Conservation (phyloP, 1,140 invertebrate genomes). For the Aphis gossypii region DNA sequence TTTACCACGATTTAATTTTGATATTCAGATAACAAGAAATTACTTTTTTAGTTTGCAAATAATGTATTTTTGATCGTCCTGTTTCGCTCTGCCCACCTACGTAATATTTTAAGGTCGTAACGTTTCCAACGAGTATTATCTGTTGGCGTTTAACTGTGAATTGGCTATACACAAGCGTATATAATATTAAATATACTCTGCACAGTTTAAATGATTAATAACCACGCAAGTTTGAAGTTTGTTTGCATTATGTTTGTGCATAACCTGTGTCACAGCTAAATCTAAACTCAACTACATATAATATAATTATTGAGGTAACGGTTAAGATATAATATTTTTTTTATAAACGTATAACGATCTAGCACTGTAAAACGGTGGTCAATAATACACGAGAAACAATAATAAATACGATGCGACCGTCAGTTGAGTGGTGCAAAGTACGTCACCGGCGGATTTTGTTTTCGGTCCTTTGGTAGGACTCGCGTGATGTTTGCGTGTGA, state of each 20-base stretch:
- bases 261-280: neutral
- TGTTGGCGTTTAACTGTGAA: slow-evolving; percentile 27
- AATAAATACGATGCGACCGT: neutral
- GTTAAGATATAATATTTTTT: slow-evolving; percentile 26
- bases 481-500: slow-evolving; percentile 58
- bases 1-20: neutral
- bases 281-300: slow-evolving; percentile 30
- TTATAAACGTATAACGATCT: slow-evolving; percentile 1
- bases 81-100: neutral
- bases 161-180: neutral
- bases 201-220: neutral
- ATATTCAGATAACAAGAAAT: neutral
- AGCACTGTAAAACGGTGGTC: neutral
- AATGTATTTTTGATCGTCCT: neutral
- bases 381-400: slow-evolving; percentile 1
- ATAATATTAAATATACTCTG: neutral
- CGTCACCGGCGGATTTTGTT: neutral
- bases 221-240: neutral
- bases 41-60: neutral
- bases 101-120: neutral
- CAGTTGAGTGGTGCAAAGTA: neutral
- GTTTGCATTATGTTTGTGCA: neutral
- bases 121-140: neutral
- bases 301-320: slow-evolving; percentile 22
- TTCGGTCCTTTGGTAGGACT: slow-evolving; percentile 10